Evolutionary conservation across 2,797 vertebrate species (phyloP).

Genomic region (Heteromormyrus szaboi): DNA sequence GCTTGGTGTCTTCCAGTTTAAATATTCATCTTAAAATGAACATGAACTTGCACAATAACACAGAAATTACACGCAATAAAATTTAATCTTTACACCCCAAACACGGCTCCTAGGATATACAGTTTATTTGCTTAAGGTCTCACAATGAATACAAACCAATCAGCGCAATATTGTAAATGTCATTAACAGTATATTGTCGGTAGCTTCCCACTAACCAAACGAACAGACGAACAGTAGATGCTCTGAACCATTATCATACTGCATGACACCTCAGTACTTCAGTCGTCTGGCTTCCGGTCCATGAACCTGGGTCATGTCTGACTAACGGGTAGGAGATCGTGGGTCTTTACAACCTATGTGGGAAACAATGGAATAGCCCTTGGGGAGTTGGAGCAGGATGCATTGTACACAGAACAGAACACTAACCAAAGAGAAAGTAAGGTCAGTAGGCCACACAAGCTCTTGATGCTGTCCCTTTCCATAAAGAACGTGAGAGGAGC

Average conservation of each 20-base stretch:
- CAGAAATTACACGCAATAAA: conserved; percentile 41
- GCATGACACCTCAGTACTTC: background rate
- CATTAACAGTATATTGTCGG: background rate
- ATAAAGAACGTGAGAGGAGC: background rate
- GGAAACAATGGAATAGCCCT: conserved; percentile 15
- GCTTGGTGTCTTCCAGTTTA: conserved; percentile 17
- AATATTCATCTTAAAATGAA: conserved; percentile 21
- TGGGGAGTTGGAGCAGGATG: background rate
- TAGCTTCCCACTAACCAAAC: background rate
- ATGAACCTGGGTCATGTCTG: background rate
- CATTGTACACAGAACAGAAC: background rate
- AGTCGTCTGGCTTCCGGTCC: background rate
- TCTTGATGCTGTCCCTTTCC: background rate
- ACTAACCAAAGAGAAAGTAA: background rate
- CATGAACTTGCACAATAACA: conserved; percentile 24
- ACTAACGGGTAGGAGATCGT: background rate
- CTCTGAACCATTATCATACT: background rate
- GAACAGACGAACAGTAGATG: background rate
- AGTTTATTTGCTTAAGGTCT: background rate
- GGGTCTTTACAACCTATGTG: background rate
- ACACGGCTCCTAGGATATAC: background rate
- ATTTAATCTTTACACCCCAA: conserved; percentile 42
- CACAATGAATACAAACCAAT: conserved; percentile 15
- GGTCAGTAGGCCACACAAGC: background rate
- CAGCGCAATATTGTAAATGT: background rate